Evolutionary conservation across 2,888 invertebrate genomes (phyloP), one percentile per base, ranked within the genome.

Genomic region (Lepidochrysops patricia): DNA sequence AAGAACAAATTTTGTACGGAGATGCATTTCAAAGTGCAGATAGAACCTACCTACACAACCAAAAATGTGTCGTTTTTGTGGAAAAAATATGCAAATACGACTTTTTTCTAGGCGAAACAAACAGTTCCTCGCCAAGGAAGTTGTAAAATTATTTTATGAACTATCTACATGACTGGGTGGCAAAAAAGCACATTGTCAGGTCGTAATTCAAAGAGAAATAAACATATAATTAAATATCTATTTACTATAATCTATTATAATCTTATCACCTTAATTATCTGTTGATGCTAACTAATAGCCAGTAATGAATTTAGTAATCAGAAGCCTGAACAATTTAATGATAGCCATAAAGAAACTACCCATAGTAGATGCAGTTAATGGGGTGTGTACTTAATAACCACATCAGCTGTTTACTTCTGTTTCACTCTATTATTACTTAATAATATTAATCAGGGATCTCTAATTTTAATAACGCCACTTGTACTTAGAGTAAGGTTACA

Each of bases 291-390:
- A 15, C 32, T 54, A 29, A 19, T 29, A 12, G 19, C 4, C 12
- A 19, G 27, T 54, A 54, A 54, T 54, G 29, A 54, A 54, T 32
- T 54, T 29, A 15, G 29, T 54, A 54, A 54, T 54, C 15, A 54
- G 32, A 27, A 54, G 19, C 52, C 32, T 4, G 15, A 32, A 54
- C 29, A 54, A 19, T 32, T 15, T 54, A 54, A 54, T 54, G 29
- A 54, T 32, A 54, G 54, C 19, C 29, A 54, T 54, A 54, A 32
- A 54, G 29, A 13, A 54, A 54, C 54, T 54, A 54, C 19, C 27
- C 12, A 32, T 54, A 32, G 25, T 54, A n/a, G 13, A 1, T 27
- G 12, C 12, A 54, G 19, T 29, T 32, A 26, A 50, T 32, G 54
- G 54, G 54, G 29, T 54, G 15, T 29, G 23, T 29, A 9, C 27